These are phyloP conservation scores for Sialia sialis DNA, from an alignment of 2,113 vertebrate species.

Conservation along the genomic window DNA sequence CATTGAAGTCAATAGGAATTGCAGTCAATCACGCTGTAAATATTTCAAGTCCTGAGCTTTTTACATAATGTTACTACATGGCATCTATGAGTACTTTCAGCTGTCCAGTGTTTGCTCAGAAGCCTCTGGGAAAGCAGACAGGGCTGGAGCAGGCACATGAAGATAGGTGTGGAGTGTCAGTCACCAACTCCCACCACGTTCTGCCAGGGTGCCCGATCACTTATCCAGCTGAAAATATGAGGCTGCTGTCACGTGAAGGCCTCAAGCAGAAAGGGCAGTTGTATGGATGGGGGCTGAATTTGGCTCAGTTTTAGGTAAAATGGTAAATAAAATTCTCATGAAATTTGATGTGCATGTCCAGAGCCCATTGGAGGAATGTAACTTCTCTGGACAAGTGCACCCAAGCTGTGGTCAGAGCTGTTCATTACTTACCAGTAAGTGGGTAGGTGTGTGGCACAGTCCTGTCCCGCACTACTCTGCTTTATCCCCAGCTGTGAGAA, in stretches of 20 bases:
- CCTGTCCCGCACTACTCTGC: neutral
- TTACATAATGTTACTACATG: neutral
- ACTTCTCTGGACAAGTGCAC: neutral
- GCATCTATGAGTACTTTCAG: neutral
- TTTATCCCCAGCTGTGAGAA: neutral
- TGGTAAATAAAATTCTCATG: neutral
- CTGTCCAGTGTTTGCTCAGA: neutral
- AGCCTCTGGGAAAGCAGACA: neutral
- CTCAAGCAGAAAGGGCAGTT: neutral
- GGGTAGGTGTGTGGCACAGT: neutral
- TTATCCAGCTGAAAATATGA: neutral
- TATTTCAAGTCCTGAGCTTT: neutral
- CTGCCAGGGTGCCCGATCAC: neutral
- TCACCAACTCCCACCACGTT: rapidly evolving
- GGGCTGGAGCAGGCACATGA: neutral
- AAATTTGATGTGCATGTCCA: neutral
- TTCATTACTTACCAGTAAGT: neutral
- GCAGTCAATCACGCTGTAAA: neutral
- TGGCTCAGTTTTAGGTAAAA: neutral
- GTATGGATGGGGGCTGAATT: neutral
- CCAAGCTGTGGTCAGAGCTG: neutral
- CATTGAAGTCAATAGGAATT: neutral
- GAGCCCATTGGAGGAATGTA: neutral
- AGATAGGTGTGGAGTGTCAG: neutral
- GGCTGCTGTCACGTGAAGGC: neutral